A percentile compares a stretch with the other conserved stretches of the same genome.
Conservation (phyloP, 2,797 vertebrate species). For the Petrocephalus sullivani region DNA sequence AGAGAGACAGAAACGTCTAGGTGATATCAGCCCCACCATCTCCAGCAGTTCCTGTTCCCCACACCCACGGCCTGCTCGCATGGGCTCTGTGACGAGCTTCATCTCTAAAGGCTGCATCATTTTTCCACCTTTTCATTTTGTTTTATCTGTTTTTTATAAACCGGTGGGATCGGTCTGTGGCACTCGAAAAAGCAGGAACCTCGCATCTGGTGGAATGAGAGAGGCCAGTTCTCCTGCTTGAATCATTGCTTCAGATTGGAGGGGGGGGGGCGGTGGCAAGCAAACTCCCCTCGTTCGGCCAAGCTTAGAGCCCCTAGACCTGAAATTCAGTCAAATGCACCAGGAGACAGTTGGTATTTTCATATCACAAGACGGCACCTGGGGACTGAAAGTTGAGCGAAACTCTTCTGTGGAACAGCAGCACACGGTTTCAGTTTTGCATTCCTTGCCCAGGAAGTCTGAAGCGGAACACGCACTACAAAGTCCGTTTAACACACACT, state of each 20-base stretch:
- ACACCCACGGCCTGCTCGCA: background rate
- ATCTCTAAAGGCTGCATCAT: background rate
- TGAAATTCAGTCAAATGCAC: background rate
- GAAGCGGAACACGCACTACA: constrained; percentile 16
- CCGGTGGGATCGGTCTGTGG: background rate
- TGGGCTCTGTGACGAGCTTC: background rate
- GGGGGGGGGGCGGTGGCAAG: too few species aligned
- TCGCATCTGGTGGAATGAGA: background rate
- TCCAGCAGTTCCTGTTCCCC: background rate
- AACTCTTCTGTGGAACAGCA: constrained; percentile 1
- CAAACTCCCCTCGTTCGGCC: background rate
- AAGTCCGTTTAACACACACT: background rate
- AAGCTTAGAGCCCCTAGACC: background rate
- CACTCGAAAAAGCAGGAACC: background rate
- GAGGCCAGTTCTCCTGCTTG: background rate
- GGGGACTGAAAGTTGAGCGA: constrained; percentile 3
- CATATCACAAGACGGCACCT: background rate
- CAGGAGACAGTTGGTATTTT: background rate
- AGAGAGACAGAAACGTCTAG: background rate
- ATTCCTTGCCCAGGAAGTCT: constrained; percentile 13
- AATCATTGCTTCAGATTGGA: background rate
- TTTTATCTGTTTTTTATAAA: background rate
- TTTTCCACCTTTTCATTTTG: background rate
- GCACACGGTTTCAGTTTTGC: constrained; percentile 11
- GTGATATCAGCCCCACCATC: background rate